A percentile compares a stretch with the other conserved stretches of the same genome.
These are phyloP conservation scores for Steinernema khuongi DNA, from an alignment of 1,140 invertebrate genomes.

Conservation along the genomic window DNA sequence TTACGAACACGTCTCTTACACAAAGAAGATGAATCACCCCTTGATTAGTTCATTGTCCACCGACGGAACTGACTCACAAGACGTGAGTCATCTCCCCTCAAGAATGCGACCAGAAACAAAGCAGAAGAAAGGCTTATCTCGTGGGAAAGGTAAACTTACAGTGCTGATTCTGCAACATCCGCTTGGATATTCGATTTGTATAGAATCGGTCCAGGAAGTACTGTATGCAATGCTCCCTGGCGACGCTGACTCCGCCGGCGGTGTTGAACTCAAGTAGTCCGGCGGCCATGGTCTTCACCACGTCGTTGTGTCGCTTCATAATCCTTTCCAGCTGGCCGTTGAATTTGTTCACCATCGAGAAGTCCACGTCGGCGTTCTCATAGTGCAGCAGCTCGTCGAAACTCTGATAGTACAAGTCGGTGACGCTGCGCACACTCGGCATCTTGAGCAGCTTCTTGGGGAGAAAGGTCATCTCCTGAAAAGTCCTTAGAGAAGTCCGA, in stretches of 20 bases:
- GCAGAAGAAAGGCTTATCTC: too few relatives aligned
- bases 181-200: slow-evolving; percentile 80
- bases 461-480: slow-evolving; percentile 45
- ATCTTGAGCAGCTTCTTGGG: slow-evolving; percentile 43
- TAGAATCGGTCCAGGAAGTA: slow-evolving; percentile 96
- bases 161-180: slow-evolving; percentile 98
- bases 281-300: slow-evolving; percentile 96
- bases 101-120: too few relatives aligned
- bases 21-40: too few relatives aligned
- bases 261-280: slow-evolving; percentile 93
- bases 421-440: slow-evolving; percentile 40
- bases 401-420: slow-evolving; percentile 46
- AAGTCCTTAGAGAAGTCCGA: slow-evolving; percentile 12
- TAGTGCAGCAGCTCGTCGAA: slow-evolving; percentile 46
- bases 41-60: too few relatives aligned
- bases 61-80: too few relatives aligned
- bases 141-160: slow-evolving; percentile 72
- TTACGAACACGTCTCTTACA: too few relatives aligned
- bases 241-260: slow-evolving; percentile 75
- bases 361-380: slow-evolving; percentile 32
- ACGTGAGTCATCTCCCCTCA: too few relatives aligned
- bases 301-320: slow-evolving; percentile 80
- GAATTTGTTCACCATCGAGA: slow-evolving; percentile 44
- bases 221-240: slow-evolving; percentile 85
- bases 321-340: slow-evolving; percentile 49